A percentile compares a stretch with the other conserved stretches of the same genome.
phyloP scores from a whole-genome alignment of 2,888 invertebrate species.

The Diplolepis rosae region DNA sequence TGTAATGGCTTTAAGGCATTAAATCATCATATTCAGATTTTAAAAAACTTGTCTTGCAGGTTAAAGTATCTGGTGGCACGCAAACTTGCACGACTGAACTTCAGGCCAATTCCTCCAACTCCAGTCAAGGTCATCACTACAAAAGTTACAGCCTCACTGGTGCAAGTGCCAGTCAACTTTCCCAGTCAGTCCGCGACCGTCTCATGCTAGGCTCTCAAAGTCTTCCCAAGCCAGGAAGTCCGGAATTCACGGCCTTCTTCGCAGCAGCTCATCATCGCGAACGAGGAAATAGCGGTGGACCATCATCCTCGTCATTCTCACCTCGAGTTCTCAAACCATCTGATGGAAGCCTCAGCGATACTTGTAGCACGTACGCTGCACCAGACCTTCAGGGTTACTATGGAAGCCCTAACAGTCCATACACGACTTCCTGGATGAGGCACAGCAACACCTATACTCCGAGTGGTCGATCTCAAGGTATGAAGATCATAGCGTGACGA shows the following conservation, averaged over 20 bases:
- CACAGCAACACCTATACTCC: conserved; percentile 80
- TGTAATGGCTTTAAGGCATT: no score
- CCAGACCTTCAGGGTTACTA: conserved; percentile 74
- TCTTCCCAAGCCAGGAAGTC: conserved; percentile 85
- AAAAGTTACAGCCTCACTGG: conserved; percentile 91
- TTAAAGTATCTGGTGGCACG: conserved; percentile 92
- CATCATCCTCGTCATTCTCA: conserved; percentile 67
- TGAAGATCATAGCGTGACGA: conserved; percentile 4
- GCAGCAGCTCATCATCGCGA: conserved; percentile 72
- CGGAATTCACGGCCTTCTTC: conserved; percentile 80
- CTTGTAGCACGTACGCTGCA: conserved; percentile 85
- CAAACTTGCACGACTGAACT: conserved; percentile 89
- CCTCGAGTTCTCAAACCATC: conserved; percentile 71
- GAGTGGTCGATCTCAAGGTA: conserved; percentile 69
- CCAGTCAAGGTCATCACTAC: conserved; percentile 80
- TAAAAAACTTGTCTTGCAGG: conserved; percentile 58
- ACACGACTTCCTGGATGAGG: conserved; percentile 85
- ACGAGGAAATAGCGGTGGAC: conserved; percentile 62
- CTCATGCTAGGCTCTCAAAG: conserved; percentile 90
- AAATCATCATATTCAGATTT: neutral
- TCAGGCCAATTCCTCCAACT: conserved; percentile 74
- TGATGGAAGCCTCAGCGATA: conserved; percentile 90
- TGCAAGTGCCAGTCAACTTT: conserved; percentile 88
- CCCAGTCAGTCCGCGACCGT: conserved; percentile 89
- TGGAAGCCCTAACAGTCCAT: conserved; percentile 77